Evolutionary conservation across 1,140 invertebrate genomes (phyloP), one percentile per base, ranked within the genome.

Genomic region (Andricus grossulariae): DNA sequence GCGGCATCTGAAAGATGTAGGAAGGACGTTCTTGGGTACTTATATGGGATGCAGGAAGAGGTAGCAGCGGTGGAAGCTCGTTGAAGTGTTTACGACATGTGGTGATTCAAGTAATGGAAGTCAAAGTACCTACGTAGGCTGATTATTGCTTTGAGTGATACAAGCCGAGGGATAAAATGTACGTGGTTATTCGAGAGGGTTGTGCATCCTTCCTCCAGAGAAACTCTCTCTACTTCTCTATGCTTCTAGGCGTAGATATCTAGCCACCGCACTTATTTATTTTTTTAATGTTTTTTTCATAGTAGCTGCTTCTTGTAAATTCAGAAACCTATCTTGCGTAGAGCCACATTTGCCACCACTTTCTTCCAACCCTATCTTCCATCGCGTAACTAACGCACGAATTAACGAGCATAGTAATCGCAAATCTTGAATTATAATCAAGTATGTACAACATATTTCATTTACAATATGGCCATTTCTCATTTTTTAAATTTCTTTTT

Each of bases 101-200:
- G 60, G 60, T 66, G 32, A 66, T 66, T 66, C 60, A 39, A 66
- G 60, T 66, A 66, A 66, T 66, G 60, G 60, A 66, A 66, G 60
- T 66, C 60, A 66, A 66, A 66, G 60, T 66, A 66, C 60, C 60
- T 39, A 16, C n/a, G 60, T 32, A 66, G 25, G 25, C 39, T 66
- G 60, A 66, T 66, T 66, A 66, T 66, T 66, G 60, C 60, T 66
- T 66, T 66, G 60, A 66, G 60, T 66, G 60, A 66, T 66, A 66
- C 60, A 66, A 66, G 60, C 60, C 25, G 32, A 66, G 60, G 57
- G 57, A 45, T 66, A 45, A 66, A 45, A 66, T n/a, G 15, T 32
- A 66, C 25, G n/a, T 16, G 60, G 60, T 15, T 45, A 11, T 32
- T 32, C 39, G 10, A 11, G 39, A 45, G 39, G 39, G 39, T 45